Evolutionary conservation across 2,113 vertebrate species (phyloP).

Genomic region (Bubo bubo): DNA sequence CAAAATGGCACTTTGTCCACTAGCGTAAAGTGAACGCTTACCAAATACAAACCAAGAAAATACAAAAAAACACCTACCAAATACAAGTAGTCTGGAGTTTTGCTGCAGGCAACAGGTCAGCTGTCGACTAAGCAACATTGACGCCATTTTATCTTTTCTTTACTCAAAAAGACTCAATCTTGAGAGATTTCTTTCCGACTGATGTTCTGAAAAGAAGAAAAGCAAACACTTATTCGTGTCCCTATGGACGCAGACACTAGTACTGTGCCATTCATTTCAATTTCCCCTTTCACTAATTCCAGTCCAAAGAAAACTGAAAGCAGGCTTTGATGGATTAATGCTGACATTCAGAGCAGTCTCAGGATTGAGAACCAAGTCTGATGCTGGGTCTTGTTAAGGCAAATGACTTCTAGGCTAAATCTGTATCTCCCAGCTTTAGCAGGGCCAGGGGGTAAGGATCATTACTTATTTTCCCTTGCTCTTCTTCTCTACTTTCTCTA

Average conservation of each 20-base stretch:
- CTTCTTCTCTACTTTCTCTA: background rate
- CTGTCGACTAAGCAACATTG: constrained; percentile 80
- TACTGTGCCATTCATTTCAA: background rate
- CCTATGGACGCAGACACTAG: background rate
- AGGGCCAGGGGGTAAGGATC: background rate
- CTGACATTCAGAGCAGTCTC: background rate
- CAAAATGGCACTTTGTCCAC: background rate
- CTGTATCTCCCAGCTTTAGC: background rate
- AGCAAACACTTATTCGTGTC: background rate
- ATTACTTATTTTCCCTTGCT: background rate
- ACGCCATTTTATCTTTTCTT: constrained; percentile 78
- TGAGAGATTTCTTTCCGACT: background rate
- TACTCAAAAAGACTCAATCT: background rate
- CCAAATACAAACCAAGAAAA: constrained; percentile 32
- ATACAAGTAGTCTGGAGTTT: constrained; percentile 68
- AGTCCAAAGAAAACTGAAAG: background rate
- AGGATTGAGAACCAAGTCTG: background rate
- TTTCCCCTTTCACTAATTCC: background rate
- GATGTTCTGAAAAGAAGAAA: background rate
- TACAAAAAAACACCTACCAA: constrained; percentile 73
- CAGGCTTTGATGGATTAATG: background rate
- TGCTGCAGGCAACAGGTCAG: constrained; percentile 78
- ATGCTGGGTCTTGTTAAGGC: background rate
- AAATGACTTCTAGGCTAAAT: background rate
- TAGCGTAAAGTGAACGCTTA: background rate